phyloP scores from a whole-genome alignment of 2,888 invertebrate genomes.

The Dicyrtoma fusca region DNA sequence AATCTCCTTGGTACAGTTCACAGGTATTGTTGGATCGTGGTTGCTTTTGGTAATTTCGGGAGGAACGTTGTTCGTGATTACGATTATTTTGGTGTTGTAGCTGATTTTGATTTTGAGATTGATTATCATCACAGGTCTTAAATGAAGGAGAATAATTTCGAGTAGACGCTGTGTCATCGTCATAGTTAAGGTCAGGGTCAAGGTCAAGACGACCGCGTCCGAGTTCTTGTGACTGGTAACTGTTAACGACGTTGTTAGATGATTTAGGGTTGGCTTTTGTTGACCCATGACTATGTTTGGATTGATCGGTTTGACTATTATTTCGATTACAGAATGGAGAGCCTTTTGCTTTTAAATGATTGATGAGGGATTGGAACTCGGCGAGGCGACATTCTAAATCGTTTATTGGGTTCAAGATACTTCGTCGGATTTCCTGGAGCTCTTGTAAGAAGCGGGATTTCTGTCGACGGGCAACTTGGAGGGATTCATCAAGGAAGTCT shows the following conservation, averaged over 20 bases:
- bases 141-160: neutral
- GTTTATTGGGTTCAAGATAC: slow-evolving; percentile 46
- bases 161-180: no score
- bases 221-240: no score
- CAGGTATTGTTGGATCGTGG: no score
- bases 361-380: slow-evolving; percentile 48
- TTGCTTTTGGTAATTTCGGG: neutral
- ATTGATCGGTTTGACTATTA: no score
- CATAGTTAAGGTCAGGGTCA: no score
- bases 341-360: slow-evolving; percentile 43
- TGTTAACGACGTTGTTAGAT: no score
- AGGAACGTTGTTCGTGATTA: neutral
- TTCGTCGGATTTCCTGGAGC: slow-evolving; percentile 46
- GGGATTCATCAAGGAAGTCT: slow-evolving; percentile 51
- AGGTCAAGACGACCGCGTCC: no score
- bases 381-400: slow-evolving; percentile 42
- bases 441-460: slow-evolving; percentile 42
- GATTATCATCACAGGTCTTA: slow-evolving; percentile 14
- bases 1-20: neutral
- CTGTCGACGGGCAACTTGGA: slow-evolving; percentile 46
- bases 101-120: neutral
- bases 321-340: slow-evolving; percentile 36
- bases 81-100: neutral
- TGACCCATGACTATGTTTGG: slow-evolving; percentile 5
- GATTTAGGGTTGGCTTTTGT: no score